Base-by-base conservation (phyloP, 2,888 invertebrate species). In the Callyntrura guangdongensis region DNA sequence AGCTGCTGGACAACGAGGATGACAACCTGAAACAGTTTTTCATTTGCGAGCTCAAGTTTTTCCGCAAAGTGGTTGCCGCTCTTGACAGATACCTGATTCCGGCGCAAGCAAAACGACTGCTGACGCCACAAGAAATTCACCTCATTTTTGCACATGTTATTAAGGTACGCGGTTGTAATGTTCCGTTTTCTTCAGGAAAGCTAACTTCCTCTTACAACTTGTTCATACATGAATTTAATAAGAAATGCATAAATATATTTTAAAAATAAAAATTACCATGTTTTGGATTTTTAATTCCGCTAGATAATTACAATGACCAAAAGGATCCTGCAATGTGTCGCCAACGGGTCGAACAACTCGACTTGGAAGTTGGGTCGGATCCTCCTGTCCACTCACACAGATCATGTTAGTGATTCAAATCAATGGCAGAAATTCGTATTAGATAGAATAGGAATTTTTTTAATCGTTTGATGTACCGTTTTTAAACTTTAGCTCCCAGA, bases 281-380 rank as follows among this genome's bases (percentile, higher is more conserved):
- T 22, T 6, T 11, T 25, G 74, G 45, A 81, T 59, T 81, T 69
- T 22, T 22, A 11, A n/a, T n/a, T 61, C 25, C n/a, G 6, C 4
- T 87, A 93, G 94, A 93, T 94, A 84, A 94, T 94, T 86, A 93
- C 93, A 88, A 93, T 92, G 91, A 93, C 93, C 89, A 94, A 94
- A 86, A 53, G 93, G 86, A 93, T 93, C 77, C 89, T 94, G n/a
- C 93, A 92, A 77, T 93, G 93, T 64, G 93, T 94, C 12, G 92
- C 92, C 17, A 92, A 92, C 74, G 93, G 93, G 47, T 93, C 92
- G 25, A 91, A 89, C 17, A 90, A 56, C 67, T 88, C 92, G 14
- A 86, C 90, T n/a, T 93, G 93, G 93, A 92, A 92, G 56, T 88
- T 94, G n/a, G 92, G 92, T 20, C 90, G 92, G 79, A 91, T 93